Evolutionary conservation across 2,797 vertebrate species (phyloP), one percentile per base, ranked within the genome.

Genomic region (Cygnus olor): DNA sequence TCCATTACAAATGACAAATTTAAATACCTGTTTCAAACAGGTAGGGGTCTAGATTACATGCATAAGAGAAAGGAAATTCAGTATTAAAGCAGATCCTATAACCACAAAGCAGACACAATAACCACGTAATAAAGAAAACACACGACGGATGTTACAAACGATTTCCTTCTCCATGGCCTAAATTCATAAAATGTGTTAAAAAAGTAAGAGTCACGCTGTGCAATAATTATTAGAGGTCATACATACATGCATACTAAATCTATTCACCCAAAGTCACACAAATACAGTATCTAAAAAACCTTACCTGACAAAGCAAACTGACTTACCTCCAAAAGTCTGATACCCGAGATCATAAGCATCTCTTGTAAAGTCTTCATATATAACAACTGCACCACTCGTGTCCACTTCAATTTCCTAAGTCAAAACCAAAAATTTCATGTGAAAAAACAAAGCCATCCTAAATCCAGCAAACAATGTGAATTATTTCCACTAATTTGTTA

Each of bases 311-410:
- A 91, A 92, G 57, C 24, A 92, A 95, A 86, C 38, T 58, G 38
- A 42, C 93, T 96, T 94, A 97, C 97, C 96, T 94, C 96, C 97
- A 88, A 97, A 97, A 72, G 96, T 96, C 93, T 97, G 96, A 91
- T 95, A 97, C 3, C 96, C 94, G 58, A 96, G 89, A 90, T 97
- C 97, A 36, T 94, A 97, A 34, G 97, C 97, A 80, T 97, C 97
- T 96, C 97, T 97, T 51, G 96, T 97, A 80, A 97, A 97, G 71
- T 96, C 96, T 92, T 97, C 97, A 76, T 96, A 97, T 81, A 93
- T 95, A 90, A 97, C 96, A 79, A 97, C 90, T 47, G 96, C 93
- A 54, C 78, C 96, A 86, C 94, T 95, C 73, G 96, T 95, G 76
- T 97, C 96, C 44, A 94, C 95, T 95, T 97, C 96, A 56, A 96